These are phyloP conservation scores for Solenodon paradoxus DNA, from an alignment of 2,113 vertebrate genomes.

Conservation along the genomic window DNA sequence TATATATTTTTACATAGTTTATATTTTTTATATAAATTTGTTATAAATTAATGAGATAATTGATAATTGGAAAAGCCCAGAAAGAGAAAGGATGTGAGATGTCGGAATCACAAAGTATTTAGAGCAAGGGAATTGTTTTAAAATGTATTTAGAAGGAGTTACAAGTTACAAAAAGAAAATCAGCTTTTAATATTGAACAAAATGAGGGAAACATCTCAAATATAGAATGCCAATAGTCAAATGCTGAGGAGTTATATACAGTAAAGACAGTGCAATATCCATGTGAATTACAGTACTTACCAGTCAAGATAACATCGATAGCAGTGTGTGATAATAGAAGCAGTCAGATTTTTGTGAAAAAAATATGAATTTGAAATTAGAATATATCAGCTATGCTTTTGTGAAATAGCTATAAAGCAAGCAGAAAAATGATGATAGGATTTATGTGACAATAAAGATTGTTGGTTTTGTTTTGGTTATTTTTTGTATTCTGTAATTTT, in stretches of 20 bases:
- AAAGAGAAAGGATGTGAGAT: not conserved
- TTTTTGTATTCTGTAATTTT: too few relatives aligned
- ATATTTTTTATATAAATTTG: too few relatives aligned
- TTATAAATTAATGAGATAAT: not conserved
- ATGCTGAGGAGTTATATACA: not conserved
- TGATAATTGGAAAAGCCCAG: not conserved
- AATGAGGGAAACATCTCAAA: not conserved
- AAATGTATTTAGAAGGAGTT: not conserved
- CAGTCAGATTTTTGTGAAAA: not conserved
- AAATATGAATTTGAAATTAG: not conserved
- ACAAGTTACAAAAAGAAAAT: not conserved
- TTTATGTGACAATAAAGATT: not conserved
- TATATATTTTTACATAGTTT: too few relatives aligned
- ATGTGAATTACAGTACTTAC: not conserved
- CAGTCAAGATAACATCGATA: not conserved
- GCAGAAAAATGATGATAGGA: rapidly evolving
- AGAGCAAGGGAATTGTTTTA: not conserved
- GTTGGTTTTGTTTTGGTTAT: too few relatives aligned
- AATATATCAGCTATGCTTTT: not conserved
- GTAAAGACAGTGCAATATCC: not conserved
- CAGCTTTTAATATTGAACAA: not conserved
- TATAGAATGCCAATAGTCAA: not conserved
- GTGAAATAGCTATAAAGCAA: not conserved
- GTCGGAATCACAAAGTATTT: not conserved
- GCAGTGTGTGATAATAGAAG: not conserved